phyloP scores from a whole-genome alignment of 2,797 vertebrate genomes.

The Argya squamiceps region DNA sequence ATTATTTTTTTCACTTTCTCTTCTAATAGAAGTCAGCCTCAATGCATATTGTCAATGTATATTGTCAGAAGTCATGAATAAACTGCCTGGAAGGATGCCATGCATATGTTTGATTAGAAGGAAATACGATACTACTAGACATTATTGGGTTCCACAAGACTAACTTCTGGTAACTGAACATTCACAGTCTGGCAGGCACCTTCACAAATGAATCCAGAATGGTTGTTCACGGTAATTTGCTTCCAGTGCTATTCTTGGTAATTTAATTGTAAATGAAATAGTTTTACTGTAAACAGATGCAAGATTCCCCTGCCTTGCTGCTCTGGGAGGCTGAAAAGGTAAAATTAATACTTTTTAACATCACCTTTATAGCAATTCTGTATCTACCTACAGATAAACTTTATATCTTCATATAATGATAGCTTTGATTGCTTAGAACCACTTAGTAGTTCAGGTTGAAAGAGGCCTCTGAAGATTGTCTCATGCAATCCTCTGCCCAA shows the following conservation, averaged over 20 bases:
- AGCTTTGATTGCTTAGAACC: neutral
- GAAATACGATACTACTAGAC: conserved; percentile 37
- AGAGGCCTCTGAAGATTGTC: neutral
- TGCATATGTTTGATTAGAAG: conserved; percentile 57
- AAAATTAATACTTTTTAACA: neutral
- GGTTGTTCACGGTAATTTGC: conserved; percentile 55
- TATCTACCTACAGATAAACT: neutral
- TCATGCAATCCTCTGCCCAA: neutral
- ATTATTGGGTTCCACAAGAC: conserved; percentile 38
- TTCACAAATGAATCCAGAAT: conserved; percentile 67
- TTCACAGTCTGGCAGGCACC: conserved; percentile 45
- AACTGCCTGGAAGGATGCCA: conserved; percentile 30
- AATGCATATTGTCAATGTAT: conserved; percentile 11
- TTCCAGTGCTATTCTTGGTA: conserved; percentile 61
- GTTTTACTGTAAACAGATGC: conserved; percentile 41
- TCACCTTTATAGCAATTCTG: neutral
- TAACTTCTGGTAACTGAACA: conserved; percentile 55
- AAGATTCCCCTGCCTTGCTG: neutral
- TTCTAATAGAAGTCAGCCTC: neutral
- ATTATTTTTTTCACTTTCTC: neutral
- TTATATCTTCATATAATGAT: neutral
- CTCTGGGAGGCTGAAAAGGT: neutral
- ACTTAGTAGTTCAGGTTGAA: neutral
- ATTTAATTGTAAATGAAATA: conserved; percentile 73
- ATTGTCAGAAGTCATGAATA: conserved; percentile 49